A percentile compares a stretch with the other conserved stretches of the same genome.
Conservation (phyloP, 2,888 invertebrate species). For the Junonia oenone region DNA sequence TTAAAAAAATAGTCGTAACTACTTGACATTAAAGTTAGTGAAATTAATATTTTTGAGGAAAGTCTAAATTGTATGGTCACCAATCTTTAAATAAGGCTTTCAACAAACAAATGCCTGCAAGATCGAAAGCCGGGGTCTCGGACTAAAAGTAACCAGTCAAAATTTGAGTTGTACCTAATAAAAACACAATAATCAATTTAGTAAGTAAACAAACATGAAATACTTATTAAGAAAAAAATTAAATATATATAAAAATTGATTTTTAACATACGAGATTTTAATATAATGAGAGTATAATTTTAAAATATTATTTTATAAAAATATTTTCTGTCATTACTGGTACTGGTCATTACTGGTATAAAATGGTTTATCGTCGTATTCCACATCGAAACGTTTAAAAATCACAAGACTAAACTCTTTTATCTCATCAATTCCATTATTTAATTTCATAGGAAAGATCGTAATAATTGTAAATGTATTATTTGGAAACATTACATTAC, state of each 20-base stretch:
- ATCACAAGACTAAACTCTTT: neutral
- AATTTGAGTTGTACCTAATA: too few species aligned
- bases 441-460: constrained; percentile 15
- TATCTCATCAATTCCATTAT: constrained; percentile 15
- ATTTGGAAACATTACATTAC: neutral
- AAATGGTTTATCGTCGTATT: neutral
- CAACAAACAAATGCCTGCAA: too few species aligned
- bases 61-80: too few species aligned
- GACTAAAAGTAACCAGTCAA: neutral
- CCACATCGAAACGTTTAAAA: neutral
- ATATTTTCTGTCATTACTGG: neutral
- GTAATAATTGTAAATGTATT: neutral
- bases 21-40: too few species aligned
- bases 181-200: too few species aligned
- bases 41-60: too few species aligned
- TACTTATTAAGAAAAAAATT: neutral
- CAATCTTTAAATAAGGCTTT: too few species aligned
- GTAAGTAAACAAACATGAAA: neutral
- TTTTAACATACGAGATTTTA: neutral
- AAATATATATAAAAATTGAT: neutral
- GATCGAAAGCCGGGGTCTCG: too few species aligned
- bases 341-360: neutral
- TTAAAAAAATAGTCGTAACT: too few species aligned
- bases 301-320: constrained; percentile 3
- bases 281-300: neutral